Evolutionary conservation across 2,797 vertebrate genomes (phyloP), one percentile per base, ranked within the genome.

Genomic region (Arremon aurantiirostris): DNA sequence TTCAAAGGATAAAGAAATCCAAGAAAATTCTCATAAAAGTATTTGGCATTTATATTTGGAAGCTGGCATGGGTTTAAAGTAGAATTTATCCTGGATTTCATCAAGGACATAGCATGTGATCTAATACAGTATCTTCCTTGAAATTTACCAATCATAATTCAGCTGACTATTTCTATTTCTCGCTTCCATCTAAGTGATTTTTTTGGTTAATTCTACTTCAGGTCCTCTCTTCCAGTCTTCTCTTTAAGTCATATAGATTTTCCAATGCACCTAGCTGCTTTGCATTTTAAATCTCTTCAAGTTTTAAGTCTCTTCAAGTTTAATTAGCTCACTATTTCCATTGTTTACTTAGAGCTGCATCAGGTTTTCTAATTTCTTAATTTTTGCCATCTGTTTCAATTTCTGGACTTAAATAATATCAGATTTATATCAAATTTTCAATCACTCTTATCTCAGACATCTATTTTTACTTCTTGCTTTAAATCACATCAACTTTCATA

Each of bases 341-440:
- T 52, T 94, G 66, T 87, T 94, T 79, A 50, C 42, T 82, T 88
- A 80, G 19, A 69, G 34, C 46, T 61, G 37, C 66, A 94, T 75
- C 63, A 69, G 35, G 22, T 56, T 89, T 94, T 91, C 53, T 0
- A 91, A 80, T 94, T 92, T 55, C 53, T 94, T 95, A 91, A 77
- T 93, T 97, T 96, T 93, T 10, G 8, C 27, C 55, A 50, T 86
- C 77, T 92, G 20, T 55, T 95, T 93, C 61, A 89, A 73, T 96
- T 94, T 93, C 76, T 95, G 37, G 8, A 30, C 28, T 90, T 92
- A 94, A 91, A 93, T 97, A 46, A 49, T 80, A 92, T 84, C 63
- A 81, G 55, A 84, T 96, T 95, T 93, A 75, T 52, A 91, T 90
- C 60, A 97, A 60, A 28, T 92, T 94, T 95, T 96, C 85, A 92